These are phyloP conservation scores for Bellardia bayeri DNA, from an alignment of 2,888 invertebrate species.

Conservation along the genomic window DNA sequence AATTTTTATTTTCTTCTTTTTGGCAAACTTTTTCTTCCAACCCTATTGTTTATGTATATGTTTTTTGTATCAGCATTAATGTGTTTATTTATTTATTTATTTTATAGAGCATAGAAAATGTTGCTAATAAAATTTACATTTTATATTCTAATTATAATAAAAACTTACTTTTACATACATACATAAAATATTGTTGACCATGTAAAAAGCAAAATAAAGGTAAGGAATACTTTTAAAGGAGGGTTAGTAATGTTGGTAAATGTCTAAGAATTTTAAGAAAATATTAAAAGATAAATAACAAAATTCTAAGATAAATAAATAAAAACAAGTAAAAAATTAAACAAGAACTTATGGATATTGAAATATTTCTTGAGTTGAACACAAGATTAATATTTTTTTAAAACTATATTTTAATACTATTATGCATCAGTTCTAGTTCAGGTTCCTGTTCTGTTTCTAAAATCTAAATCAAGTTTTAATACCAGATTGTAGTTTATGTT, in stretches of 20 bases:
- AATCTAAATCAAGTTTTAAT: not conserved
- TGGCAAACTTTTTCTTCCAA: not conserved
- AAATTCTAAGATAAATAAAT: too few relatives aligned
- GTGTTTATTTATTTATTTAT: conserved; percentile 39
- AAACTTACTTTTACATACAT: conserved; percentile 41
- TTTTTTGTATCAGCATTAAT: conserved; percentile 3
- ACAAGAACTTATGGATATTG: too few relatives aligned
- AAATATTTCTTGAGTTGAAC: too few relatives aligned
- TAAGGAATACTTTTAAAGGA: not conserved
- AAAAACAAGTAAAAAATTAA: too few relatives aligned
- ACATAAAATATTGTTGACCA: conserved; percentile 43
- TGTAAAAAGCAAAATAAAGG: not conserved
- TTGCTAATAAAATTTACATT: conserved; percentile 67
- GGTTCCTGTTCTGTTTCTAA: not conserved
- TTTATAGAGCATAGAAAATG: conserved; percentile 45
- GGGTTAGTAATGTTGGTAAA: not conserved
- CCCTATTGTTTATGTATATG: too few relatives aligned
- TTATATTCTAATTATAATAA: conserved; percentile 67
- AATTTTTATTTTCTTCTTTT: not conserved
- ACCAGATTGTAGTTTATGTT: not conserved
- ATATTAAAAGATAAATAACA: too few relatives aligned
- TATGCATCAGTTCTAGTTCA: conserved; percentile 1
- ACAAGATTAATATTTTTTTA: not conserved
- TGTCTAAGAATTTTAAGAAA: not conserved
- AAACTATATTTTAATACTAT: not conserved